Conservation (phyloP, 2,113 vertebrate genomes). For the Zeus faber region DNA sequence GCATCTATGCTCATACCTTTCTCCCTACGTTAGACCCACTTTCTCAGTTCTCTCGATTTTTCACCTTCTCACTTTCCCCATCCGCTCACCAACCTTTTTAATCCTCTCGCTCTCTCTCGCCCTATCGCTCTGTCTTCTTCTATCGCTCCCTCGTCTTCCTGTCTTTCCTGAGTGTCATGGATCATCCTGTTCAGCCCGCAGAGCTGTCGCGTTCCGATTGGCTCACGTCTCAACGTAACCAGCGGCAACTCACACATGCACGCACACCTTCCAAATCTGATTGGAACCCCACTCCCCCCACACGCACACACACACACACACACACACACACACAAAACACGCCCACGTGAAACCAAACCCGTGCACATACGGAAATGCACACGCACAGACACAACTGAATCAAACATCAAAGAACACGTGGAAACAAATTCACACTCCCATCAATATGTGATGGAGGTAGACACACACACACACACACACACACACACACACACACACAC, state of each 20-base stretch:
- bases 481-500: constrained; percentile 4
- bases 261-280: constrained; percentile 1
- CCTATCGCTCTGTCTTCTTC: no score
- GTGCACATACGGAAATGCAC: not conserved
- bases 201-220: constrained; percentile 3
- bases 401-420: no score
- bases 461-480: constrained; percentile 5
- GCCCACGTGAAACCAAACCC: not conserved
- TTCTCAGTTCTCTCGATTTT: not conserved
- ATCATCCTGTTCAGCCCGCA: not conserved
- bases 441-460: no score
- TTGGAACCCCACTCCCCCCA: not conserved
- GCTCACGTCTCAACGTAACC: not conserved
- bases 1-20: not conserved
- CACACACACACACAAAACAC: not conserved
- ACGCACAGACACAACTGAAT: constrained; percentile 19
- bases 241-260: not conserved
- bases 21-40: not conserved
- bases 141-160: not conserved
- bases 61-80: not conserved
- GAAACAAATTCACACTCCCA: not conserved
- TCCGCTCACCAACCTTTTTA: constrained; percentile 18
- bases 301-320: not conserved
- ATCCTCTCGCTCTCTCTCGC: constrained; percentile 5
- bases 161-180: not conserved